Percentiles rank a stretch among this genome's conserved stretches.
These are phyloP conservation scores for Netelia virgata DNA, from an alignment of 2,888 invertebrate species.

Conservation along the genomic window DNA sequence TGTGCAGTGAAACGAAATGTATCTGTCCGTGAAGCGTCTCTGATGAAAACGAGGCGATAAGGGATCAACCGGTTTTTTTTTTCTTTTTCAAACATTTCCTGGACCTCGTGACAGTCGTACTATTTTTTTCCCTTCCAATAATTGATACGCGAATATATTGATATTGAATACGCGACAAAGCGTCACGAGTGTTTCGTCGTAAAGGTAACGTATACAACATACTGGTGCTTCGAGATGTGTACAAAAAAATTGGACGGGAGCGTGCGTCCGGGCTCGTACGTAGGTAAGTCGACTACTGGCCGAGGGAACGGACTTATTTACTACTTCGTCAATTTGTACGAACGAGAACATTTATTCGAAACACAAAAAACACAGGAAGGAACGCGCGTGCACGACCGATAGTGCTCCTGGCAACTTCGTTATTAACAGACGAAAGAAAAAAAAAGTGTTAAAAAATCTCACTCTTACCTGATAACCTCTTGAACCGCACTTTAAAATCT, in stretches of 20 bases:
- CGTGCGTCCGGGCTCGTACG: background rate
- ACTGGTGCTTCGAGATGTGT: background rate
- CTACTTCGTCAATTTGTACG: constrained; percentile 12
- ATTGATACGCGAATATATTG: background rate
- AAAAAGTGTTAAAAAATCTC: constrained; percentile 26
- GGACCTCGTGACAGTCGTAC: constrained; percentile 52
- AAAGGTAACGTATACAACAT: background rate
- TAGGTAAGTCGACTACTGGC: constrained; percentile 13
- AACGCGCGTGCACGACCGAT: background rate
- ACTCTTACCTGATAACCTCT: constrained; percentile 75
- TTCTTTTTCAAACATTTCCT: background rate
- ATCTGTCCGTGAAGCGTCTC: constrained; percentile 41
- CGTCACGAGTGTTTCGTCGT: constrained; percentile 30
- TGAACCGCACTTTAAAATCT: constrained; percentile 73
- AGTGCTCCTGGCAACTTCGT: background rate
- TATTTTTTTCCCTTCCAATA: background rate
- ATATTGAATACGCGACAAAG: background rate
- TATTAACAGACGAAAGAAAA: constrained; percentile 27
- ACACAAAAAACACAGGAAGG: background rate
- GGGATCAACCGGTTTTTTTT: constrained; percentile 46
- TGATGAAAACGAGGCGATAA: constrained; percentile 34
- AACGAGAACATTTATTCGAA: constrained; percentile 12
- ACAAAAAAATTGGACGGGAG: constrained; percentile 5
- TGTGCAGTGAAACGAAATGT: constrained; percentile 44
- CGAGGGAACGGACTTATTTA: background rate